Evolutionary conservation across 2,797 vertebrate species (phyloP).

Genomic region (Hippopotamyrus pictus): DNA sequence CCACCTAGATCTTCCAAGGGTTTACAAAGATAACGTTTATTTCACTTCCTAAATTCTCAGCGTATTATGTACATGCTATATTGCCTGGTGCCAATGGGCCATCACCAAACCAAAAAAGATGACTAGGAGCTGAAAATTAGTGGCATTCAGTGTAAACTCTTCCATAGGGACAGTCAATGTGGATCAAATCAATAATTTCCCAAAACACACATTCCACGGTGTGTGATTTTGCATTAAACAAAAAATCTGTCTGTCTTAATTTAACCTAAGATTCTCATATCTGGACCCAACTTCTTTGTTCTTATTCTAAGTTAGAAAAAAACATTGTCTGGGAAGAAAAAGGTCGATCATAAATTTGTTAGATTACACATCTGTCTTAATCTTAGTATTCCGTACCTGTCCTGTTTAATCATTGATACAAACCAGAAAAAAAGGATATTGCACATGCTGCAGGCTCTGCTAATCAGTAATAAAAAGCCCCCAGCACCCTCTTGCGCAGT

Average conservation of each 20-base stretch:
- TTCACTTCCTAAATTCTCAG: background rate
- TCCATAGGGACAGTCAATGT: background rate
- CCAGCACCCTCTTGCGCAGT: background rate
- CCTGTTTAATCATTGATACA: background rate
- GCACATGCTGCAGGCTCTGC: background rate
- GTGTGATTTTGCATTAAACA: background rate
- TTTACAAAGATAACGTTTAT: background rate
- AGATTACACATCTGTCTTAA: background rate
- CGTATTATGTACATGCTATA: background rate
- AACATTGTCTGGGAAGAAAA: background rate
- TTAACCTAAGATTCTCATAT: background rate
- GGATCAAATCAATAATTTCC: background rate
- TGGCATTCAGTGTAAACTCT: background rate
- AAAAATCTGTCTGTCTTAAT: background rate
- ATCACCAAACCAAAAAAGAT: conserved; percentile 13
- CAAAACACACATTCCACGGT: background rate
- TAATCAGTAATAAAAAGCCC: background rate
- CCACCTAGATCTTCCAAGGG: background rate
- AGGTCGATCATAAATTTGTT: no score
- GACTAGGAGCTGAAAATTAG: background rate
- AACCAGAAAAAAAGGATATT: background rate
- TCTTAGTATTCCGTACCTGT: background rate
- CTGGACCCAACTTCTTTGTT: conserved; percentile 4
- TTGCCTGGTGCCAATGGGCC: conserved; percentile 3
- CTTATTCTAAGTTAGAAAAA: background rate